Conservation (phyloP, 2,113 vertebrate genomes). For the Eublepharis macularius region DNA sequence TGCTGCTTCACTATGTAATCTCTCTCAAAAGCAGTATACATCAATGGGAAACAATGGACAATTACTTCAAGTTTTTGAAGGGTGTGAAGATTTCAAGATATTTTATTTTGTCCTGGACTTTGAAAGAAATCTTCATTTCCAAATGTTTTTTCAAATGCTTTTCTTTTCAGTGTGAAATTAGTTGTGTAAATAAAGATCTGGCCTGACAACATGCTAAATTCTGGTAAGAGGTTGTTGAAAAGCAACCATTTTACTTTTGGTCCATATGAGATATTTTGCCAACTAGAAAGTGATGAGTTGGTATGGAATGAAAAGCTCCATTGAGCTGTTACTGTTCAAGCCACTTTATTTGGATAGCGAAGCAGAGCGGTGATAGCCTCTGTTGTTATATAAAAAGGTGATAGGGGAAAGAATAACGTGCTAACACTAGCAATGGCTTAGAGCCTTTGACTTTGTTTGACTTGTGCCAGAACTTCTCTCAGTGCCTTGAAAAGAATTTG, state of each 20-base stretch:
- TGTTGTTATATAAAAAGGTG: background rate
- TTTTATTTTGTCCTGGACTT: background rate
- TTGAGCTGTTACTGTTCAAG: slow-evolving; percentile 32
- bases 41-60: background rate
- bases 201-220: slow-evolving; percentile 55
- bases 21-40: background rate
- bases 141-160: slow-evolving; percentile 25
- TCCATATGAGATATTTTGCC: slow-evolving; percentile 42
- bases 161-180: slow-evolving; percentile 33
- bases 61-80: background rate
- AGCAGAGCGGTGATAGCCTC: background rate
- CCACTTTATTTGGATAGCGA: background rate
- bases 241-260: slow-evolving; percentile 45
- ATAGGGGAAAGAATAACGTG: background rate
- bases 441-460: too few species aligned
- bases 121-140: background rate
- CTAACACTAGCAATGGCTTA: background rate
- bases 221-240: slow-evolving; percentile 52
- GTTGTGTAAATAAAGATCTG: slow-evolving; percentile 39
- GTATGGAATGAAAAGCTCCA: slow-evolving; percentile 24
- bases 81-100: background rate
- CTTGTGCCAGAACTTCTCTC: background rate
- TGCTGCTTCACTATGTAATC: background rate
- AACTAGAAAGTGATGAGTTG: slow-evolving; percentile 37
- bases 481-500: background rate